A percentile compares a stretch with the other conserved stretches of the same genome.
These are phyloP conservation scores for Salticus scenicus DNA, from an alignment of 2,888 invertebrate species.

Conservation along the genomic window DNA sequence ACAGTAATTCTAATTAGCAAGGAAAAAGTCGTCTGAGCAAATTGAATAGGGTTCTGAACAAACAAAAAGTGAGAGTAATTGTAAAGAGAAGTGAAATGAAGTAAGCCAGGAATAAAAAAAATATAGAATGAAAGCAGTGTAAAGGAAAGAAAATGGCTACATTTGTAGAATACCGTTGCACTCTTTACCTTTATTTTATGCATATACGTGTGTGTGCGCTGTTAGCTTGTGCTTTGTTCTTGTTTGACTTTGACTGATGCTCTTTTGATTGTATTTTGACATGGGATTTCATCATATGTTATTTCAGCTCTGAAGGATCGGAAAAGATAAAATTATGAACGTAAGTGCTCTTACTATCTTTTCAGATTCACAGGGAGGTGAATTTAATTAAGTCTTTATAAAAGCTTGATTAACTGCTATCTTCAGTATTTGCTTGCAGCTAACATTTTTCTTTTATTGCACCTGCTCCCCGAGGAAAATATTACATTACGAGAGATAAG, in stretches of 20 bases:
- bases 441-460: too few relatives aligned
- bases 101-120: constrained; percentile 8
- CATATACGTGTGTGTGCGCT: constrained; percentile 28
- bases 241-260: constrained; percentile 40
- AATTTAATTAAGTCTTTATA: too few relatives aligned
- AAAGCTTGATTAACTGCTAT: too few relatives aligned
- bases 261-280: constrained; percentile 24
- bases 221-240: constrained; percentile 49
- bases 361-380: too few relatives aligned
- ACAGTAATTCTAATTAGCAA: constrained; percentile 52
- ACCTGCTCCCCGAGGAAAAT: too few relatives aligned
- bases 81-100: constrained; percentile 40
- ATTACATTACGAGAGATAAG: too few relatives aligned
- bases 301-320: constrained; percentile 18
- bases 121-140: not conserved
- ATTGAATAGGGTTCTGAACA: constrained; percentile 39
- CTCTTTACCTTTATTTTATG: constrained; percentile 38
- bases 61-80: constrained; percentile 29
- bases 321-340: not conserved
- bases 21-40: constrained; percentile 24
- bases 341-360: not conserved
- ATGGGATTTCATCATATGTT: constrained; percentile 41
- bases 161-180: constrained; percentile 39
- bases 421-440: too few relatives aligned
- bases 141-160: constrained; percentile 24